These are phyloP conservation scores for Drosophila lowei DNA, from an alignment of 1,140 invertebrate genomes.

Conservation along the genomic window DNA sequence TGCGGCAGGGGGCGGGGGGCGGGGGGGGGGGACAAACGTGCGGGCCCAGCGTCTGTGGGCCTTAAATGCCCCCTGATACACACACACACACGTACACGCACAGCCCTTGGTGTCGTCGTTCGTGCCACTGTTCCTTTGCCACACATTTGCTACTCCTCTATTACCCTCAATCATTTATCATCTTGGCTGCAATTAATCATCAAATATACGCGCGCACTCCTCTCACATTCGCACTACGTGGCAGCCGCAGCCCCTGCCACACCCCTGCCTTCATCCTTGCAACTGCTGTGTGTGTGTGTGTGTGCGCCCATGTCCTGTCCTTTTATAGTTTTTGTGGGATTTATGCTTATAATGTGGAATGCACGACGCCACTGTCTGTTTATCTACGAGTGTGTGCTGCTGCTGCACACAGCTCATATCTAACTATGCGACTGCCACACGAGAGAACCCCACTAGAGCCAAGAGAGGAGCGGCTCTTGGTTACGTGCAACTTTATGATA, in stretches of 20 bases:
- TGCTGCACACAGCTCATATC: slow-evolving; percentile 53
- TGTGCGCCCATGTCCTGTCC: slow-evolving; percentile 38
- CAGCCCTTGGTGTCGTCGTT: slow-evolving; percentile 5
- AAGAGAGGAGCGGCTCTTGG: slow-evolving; percentile 34
- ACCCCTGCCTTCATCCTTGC: not conserved
- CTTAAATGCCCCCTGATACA: slow-evolving; percentile 51
- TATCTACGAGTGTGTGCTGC: slow-evolving; percentile 19
- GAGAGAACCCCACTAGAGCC: slow-evolving; percentile 5
- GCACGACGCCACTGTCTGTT: slow-evolving; percentile 33
- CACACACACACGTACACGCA: slow-evolving; percentile 4
- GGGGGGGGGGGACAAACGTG: slow-evolving; percentile 37
- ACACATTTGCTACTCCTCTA: slow-evolving; percentile 65
- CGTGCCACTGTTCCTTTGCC: not conserved
- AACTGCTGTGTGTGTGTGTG: no score
- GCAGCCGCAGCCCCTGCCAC: not conserved
- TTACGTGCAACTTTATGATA: slow-evolving; percentile 65
- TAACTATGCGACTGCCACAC: slow-evolving; percentile 55
- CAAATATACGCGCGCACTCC: slow-evolving; percentile 50
- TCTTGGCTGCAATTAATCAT: slow-evolving; percentile 78
- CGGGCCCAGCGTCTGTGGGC: slow-evolving; percentile 52
- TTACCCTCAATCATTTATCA: slow-evolving; percentile 77
- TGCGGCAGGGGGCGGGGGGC: slow-evolving; percentile 11
- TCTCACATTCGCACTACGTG: slow-evolving; percentile 45
- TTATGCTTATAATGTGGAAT: slow-evolving; percentile 62
- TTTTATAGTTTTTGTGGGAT: slow-evolving; percentile 65